These are phyloP conservation scores for Hirundo rustica DNA, from an alignment of 2,797 vertebrate species.

Conservation along the genomic window DNA sequence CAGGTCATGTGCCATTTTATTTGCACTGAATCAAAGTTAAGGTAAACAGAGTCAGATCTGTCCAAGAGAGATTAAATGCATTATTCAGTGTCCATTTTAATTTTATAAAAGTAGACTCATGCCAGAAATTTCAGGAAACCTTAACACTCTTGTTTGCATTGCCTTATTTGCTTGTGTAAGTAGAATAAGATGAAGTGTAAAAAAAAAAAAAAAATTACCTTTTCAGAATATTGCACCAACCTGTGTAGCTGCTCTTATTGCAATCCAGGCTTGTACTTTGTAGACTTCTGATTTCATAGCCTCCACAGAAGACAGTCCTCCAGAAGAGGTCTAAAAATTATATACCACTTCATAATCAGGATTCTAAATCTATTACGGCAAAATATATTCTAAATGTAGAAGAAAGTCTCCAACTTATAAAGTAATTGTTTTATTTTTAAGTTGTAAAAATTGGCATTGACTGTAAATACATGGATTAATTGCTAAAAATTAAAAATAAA, in stretches of 20 bases:
- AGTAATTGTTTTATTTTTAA: not conserved
- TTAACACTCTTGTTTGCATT: not conserved
- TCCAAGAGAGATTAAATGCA: slow-evolving; percentile 36
- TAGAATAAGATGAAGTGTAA: not conserved
- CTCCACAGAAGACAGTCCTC: not conserved
- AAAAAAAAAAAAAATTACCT: not conserved
- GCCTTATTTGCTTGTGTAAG: not conserved
- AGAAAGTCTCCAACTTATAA: not conserved
- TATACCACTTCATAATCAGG: not conserved
- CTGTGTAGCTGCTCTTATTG: slow-evolving; percentile 81
- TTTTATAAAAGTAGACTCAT: not conserved
- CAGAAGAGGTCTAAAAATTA: slow-evolving; percentile 55
- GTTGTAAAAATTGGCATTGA: not conserved
- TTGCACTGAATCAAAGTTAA: slow-evolving; percentile 49
- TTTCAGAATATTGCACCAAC: slow-evolving; percentile 65
- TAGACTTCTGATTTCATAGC: slow-evolving; percentile 36
- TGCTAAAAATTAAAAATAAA: not conserved
- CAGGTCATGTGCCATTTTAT: not conserved
- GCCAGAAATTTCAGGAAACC: slow-evolving; percentile 9
- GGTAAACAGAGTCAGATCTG: slow-evolving; percentile 30
- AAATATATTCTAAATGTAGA: not conserved
- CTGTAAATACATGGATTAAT: not conserved
- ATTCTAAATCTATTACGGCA: not conserved
- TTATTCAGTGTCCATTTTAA: not conserved
- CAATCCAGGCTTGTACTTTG: slow-evolving; percentile 79